Percentiles rank a stretch among this genome's conserved stretches.
phyloP scores from a whole-genome alignment of 2,888 invertebrate genomes.

The Apotomis capreana region DNA sequence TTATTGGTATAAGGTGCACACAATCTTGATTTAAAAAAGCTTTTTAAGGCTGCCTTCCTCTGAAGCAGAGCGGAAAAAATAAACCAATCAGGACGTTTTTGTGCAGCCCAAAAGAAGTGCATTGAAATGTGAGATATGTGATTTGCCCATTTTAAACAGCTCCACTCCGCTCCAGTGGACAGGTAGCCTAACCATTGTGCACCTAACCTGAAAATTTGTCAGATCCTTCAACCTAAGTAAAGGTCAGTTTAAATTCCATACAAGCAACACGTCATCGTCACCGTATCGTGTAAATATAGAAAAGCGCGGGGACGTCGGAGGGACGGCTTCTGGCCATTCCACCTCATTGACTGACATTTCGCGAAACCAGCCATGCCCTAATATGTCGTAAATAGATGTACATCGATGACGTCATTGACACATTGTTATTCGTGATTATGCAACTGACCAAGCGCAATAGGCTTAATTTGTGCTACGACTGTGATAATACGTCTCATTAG shows the following conservation, averaged over 20 bases:
- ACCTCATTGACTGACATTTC: conserved; percentile 16
- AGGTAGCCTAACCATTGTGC: neutral
- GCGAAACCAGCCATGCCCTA: conserved; percentile 11
- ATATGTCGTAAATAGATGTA: conserved; percentile 17
- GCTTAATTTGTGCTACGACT: neutral
- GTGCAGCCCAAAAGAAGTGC: too few species aligned
- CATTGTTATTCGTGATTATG: conserved; percentile 2
- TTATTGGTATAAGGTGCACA: too few species aligned
- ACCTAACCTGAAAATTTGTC: neutral
- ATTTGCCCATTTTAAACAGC: too few species aligned
- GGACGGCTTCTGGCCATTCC: conserved; percentile 19
- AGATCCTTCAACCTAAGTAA: neutral
- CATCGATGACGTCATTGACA: conserved; percentile 2
- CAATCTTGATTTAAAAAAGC: too few species aligned
- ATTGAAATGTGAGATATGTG: too few species aligned
- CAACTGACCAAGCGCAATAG: neutral
- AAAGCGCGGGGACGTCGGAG: conserved; percentile 8
- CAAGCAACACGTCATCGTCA: conserved; percentile 12
- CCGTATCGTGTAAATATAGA: conserved; percentile 12
- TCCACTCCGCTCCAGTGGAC: too few species aligned
- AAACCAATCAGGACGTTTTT: too few species aligned
- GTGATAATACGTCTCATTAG: neutral
- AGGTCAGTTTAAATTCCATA: conserved; percentile 7
- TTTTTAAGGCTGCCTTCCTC: too few species aligned
- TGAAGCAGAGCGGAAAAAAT: too few species aligned